Percentiles rank a stretch among this genome's conserved stretches.
These are phyloP conservation scores for Anguilla marmorata DNA, from an alignment of 2,797 vertebrate species.

Conservation along the genomic window DNA sequence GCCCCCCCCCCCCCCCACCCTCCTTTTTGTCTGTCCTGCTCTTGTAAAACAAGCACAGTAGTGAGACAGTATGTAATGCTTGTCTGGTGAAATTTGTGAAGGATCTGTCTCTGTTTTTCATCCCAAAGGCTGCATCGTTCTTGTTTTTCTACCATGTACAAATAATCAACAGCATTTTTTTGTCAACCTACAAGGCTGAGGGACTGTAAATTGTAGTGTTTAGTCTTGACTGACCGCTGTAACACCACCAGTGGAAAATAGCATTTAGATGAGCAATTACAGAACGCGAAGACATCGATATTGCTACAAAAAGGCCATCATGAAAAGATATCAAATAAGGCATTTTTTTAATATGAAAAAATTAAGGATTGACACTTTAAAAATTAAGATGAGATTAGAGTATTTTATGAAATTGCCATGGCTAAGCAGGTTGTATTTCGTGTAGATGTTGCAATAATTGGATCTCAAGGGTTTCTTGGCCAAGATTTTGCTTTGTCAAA, in stretches of 20 bases:
- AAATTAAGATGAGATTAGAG: too few relatives aligned
- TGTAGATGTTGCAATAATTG: too few relatives aligned
- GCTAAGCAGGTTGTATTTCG: too few relatives aligned
- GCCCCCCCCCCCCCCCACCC: conserved; percentile 24
- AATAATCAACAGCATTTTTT: background rate
- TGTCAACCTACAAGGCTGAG: background rate
- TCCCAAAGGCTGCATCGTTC: background rate
- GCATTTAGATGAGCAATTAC: too few relatives aligned
- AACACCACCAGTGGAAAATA: background rate
- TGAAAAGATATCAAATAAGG: too few relatives aligned
- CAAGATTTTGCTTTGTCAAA: too few relatives aligned
- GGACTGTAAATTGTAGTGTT: conserved; percentile 21
- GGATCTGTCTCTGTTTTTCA: background rate
- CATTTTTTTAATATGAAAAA: too few relatives aligned
- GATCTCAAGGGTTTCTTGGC: too few relatives aligned
- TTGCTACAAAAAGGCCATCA: too few relatives aligned
- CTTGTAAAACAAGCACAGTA: conserved; percentile 37
- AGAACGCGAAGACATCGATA: too few relatives aligned
- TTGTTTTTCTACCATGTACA: background rate
- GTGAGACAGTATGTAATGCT: conserved; percentile 23
- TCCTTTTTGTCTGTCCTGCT: conserved; percentile 41
- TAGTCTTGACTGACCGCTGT: background rate
- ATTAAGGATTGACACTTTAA: too few relatives aligned
- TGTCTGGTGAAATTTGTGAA: background rate
- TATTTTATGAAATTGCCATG: too few relatives aligned